Evolutionary conservation across 2,888 invertebrate species (phyloP), one percentile per base, ranked within the genome.

Genomic region (Polydrusus tereticollis): DNA sequence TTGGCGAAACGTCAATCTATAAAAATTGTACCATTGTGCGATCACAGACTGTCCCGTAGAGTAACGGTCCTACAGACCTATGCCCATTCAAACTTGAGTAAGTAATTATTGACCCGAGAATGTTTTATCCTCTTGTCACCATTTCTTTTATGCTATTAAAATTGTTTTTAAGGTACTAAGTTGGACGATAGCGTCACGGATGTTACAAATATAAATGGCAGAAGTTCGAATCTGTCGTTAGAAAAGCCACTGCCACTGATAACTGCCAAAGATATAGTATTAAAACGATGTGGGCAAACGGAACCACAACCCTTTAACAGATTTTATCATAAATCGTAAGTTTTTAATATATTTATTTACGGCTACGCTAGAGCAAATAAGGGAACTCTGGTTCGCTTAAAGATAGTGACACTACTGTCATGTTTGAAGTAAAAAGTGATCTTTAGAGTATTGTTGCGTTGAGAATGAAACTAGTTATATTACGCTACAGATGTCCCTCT

Each of bases 241-340:
- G 29, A 20, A 38, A 45, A 59, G 29, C n/a, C 20, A 21, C 29
- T 52, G 50, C 36, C 70, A 36, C 10, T 45, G 21, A 23, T 69
- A 2, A 59, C 74, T 20, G 86, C 87, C 14, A 83, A 81, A 72
- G 86, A 88, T 71, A 83, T 87, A 45, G 87, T 86, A 50, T 86
- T 94, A 76, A 88, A 90, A 80, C 89, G 89, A 85, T 94, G 94
- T 84, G 87, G 87, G 75, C 94, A 94, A 85, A 85, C 87, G 16
- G 88, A 88, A 76, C 88, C 90, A 43, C 79, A 90, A 76, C 84
- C 86, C 70, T 94, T 94, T 86, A 87, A 88, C 83, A 87, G 88
- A 85, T 88, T 89, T 83, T 94, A 92, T 85, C 88, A 91, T 75
- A 86, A 89, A 79, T 83, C 87, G 91, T 91, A 82, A 88, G 89